These are phyloP conservation scores for Actinopyga echinites DNA, from an alignment of 53 echinoderm and acorn worm species.

Conservation along the genomic window DNA sequence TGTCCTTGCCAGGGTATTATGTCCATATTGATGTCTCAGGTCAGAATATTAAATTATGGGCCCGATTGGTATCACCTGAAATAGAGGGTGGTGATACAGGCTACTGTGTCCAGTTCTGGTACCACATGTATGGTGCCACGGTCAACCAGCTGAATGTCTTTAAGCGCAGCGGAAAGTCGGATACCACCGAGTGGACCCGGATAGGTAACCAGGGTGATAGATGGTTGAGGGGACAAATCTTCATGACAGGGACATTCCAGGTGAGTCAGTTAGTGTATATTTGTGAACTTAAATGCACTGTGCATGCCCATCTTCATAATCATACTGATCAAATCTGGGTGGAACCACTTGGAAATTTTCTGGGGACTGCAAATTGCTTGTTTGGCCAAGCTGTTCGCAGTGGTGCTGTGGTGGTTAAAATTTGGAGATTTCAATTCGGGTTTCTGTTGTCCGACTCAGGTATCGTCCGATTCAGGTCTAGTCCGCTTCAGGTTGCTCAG, in stretches of 20 bases:
- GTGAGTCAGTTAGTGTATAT: slow-evolving; percentile 4
- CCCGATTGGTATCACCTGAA: slow-evolving; percentile 53
- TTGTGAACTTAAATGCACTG: no score
- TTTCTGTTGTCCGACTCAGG: no score
- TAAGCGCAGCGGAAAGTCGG: slow-evolving; percentile 25
- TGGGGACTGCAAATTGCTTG: no score
- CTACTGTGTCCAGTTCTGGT: slow-evolving; percentile 75
- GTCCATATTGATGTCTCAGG: slow-evolving; percentile 68
- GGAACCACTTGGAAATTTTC: no score
- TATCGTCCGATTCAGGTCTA: no score
- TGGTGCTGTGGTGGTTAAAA: no score
- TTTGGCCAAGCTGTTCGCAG: no score
- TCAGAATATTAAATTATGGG: slow-evolving; percentile 42
- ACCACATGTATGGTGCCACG: slow-evolving; percentile 83
- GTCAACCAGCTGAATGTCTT: slow-evolving; percentile 59
- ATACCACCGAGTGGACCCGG: slow-evolving; percentile 57
- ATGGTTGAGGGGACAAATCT: slow-evolving; percentile 55
- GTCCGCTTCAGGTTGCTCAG: no score
- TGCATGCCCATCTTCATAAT: no score
- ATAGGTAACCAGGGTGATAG: slow-evolving; percentile 68
- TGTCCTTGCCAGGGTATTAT: slow-evolving; percentile 61
- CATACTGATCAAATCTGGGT: no score
- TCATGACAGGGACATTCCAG: background rate
- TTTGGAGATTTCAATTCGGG: no score
- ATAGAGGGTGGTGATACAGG: slow-evolving; percentile 53